Conservation (phyloP, 2,797 vertebrate species). For the Heliangelus exortis region DNA sequence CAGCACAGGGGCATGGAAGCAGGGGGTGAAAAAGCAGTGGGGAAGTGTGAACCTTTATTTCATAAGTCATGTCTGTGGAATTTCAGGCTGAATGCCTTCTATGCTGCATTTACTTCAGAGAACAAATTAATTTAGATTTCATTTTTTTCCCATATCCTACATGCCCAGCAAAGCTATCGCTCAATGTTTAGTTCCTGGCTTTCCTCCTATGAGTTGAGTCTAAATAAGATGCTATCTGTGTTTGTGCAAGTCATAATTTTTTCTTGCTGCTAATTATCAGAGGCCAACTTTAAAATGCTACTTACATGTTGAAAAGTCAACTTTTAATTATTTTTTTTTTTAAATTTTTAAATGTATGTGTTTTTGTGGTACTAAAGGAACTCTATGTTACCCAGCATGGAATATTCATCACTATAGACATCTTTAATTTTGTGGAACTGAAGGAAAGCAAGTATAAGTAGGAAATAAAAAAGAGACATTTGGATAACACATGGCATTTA, state of each 20-base stretch:
- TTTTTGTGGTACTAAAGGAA: neutral
- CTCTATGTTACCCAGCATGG: neutral
- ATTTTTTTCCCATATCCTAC: neutral
- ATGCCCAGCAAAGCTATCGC: neutral
- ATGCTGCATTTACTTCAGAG: neutral
- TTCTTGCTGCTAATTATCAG: neutral
- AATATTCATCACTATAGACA: neutral
- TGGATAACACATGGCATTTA: neutral
- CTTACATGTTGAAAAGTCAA: neutral
- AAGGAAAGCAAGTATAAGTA: neutral
- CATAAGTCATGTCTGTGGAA: neutral
- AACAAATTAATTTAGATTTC: neutral
- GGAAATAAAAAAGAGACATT: slow-evolving; percentile 15
- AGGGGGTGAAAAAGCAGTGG: neutral
- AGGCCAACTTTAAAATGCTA: neutral
- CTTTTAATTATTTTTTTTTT: neutral
- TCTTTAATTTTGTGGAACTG: neutral
- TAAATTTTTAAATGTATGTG: neutral
- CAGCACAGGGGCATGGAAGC: neutral
- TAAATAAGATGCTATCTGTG: neutral
- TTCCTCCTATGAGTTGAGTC: neutral
- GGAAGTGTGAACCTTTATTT: neutral
- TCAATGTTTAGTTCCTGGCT: neutral
- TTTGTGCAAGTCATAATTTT: neutral
- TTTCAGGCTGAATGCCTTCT: neutral